Percentiles rank a stretch among this genome's conserved stretches.
Evolutionary conservation across 1,140 invertebrate genomes (phyloP).

Genomic region (Drosophila sulfurigaster): DNA sequence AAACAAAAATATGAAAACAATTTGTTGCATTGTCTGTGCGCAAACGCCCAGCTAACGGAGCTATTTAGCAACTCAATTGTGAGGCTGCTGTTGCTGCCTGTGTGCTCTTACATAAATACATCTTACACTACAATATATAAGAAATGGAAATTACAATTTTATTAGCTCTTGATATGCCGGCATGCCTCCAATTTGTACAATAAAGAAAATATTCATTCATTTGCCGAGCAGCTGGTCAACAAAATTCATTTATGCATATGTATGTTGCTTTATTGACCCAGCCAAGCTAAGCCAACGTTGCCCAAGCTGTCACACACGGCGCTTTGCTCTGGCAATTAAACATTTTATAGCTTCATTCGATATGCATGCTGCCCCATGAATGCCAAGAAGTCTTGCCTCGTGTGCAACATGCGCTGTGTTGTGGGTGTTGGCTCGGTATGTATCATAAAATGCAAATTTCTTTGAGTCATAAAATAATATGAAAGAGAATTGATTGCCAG

Average conservation of each 20-base stretch:
- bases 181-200: constrained; percentile 52
- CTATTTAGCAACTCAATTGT: constrained; percentile 44
- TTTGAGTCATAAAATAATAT: constrained; percentile 69
- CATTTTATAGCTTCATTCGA: constrained; percentile 80
- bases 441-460: constrained; percentile 61
- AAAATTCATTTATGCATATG: constrained; percentile 57
- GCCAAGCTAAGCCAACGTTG: not conserved
- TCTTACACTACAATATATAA: not conserved
- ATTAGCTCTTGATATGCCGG: constrained; percentile 25
- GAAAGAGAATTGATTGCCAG: constrained; percentile 34
- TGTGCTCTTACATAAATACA: constrained; percentile 34
- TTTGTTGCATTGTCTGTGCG: constrained; percentile 40
- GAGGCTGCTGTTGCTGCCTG: constrained; percentile 15
- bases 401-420: constrained; percentile 26
- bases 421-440: constrained; percentile 62
- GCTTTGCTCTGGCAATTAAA: constrained; percentile 63
- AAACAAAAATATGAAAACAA: constrained; percentile 43
- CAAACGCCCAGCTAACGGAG: constrained; percentile 8
- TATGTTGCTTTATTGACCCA: constrained; percentile 46
- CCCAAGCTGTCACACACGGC: constrained; percentile 43
- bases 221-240: constrained; percentile 5
- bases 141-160: constrained; percentile 66
- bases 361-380: constrained; percentile 70
- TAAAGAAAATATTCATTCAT: constrained; percentile 13
- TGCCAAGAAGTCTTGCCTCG: constrained; percentile 18